Base-by-base conservation (phyloP, 2,888 invertebrate species). In the Lasioglossum marginatum region DNA sequence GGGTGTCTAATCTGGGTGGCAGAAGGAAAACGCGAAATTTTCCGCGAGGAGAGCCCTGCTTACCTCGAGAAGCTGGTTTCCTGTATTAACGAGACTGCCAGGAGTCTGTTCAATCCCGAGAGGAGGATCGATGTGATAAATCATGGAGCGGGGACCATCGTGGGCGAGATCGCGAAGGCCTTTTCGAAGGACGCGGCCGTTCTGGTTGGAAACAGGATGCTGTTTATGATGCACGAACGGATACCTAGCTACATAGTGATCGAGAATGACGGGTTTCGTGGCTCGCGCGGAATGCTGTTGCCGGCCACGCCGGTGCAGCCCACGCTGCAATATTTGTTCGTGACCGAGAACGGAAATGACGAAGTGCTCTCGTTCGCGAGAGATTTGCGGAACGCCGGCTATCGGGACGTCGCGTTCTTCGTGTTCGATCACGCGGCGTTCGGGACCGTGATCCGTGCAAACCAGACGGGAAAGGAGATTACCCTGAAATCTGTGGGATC, bases 271-370 rank as follows among this genome's bases (percentile, higher is more conserved):
- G 52, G 16, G 31, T 81, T 88, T 4, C 14, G 75, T 8, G 6
- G n/a, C 19, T 76, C 82, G 2, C 27, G 81, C 0, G 1, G 8
- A 4, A 45, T n/a, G 1, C 74, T 82, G 40, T 2, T 84, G 0
- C 23, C n/a, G 4, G 31, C 74, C 3, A 31, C 19, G 40, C 34
- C 14, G 0, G 5, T 5, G 52, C 57, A 81, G 4, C 60, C 68
- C 37, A 70, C 66, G 34, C 23, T 40, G 60, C 66, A 82, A 23
- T 89, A 80, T 71, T 74, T 85, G 76, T 79, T 88, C 76, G 81
- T 88, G 52, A 85, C 79, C 1, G 75, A 34, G 23, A 68, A 60
- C 23, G 14, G 1, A 2, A 31, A 19, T 6, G 31, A 43, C 12
- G 45, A 43, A 19, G 77, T 76, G 5, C 10, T 1, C n/a, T 31